phyloP scores from a whole-genome alignment of 2,797 vertebrate species.

The Syndactyla subalaris region DNA sequence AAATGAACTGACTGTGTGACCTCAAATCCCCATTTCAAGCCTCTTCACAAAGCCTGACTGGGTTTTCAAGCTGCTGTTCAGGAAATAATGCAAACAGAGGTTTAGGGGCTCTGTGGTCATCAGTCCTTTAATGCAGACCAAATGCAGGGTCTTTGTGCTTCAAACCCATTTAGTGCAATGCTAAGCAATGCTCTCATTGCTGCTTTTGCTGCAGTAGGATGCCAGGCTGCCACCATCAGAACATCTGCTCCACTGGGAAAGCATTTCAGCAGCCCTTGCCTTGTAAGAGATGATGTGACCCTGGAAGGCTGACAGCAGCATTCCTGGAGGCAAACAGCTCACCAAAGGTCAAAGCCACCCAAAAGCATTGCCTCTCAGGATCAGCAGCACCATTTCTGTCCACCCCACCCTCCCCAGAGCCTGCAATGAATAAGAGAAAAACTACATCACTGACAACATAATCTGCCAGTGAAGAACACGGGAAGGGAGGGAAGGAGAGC shows the following conservation, averaged over 20 bases:
- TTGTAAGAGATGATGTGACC: conserved; percentile 13
- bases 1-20: not conserved
- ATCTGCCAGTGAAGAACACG: not conserved
- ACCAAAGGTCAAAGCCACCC: not conserved
- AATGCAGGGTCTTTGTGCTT: not conserved
- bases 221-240: conserved; percentile 3
- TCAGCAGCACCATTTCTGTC: not conserved
- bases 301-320: not conserved
- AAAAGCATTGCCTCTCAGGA: not conserved
- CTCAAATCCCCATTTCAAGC: not conserved
- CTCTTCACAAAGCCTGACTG: not conserved
- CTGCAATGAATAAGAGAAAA: not conserved
- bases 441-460: not conserved
- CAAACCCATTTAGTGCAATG: not conserved
- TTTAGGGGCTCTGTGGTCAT: not conserved
- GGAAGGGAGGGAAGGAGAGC: not conserved
- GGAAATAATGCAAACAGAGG: not conserved
- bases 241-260: conserved; percentile 23
- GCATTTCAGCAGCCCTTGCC: not conserved
- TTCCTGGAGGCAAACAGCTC: not conserved
- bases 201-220: conserved; percentile 23
- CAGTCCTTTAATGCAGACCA: not conserved
- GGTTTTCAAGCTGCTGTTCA: not conserved
- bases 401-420: not conserved
- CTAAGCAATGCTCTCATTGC: not conserved